These are phyloP conservation scores for Leptodactylus fallax DNA, from an alignment of 2,797 vertebrate genomes.

Conservation along the genomic window DNA sequence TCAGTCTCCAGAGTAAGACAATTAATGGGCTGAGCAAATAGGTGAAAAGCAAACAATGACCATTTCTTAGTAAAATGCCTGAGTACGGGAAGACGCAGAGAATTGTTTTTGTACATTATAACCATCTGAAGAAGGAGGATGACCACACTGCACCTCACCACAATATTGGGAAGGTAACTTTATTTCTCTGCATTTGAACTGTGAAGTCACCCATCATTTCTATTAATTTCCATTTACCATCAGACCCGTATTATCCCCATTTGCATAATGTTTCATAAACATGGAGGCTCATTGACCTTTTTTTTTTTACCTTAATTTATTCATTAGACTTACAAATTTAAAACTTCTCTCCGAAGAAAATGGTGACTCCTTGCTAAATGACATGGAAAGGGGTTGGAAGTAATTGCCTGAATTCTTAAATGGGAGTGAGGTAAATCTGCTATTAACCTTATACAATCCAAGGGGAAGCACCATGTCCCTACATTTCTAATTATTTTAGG, in stretches of 20 bases:
- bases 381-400: conserved; percentile 79
- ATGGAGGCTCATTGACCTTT: conserved; percentile 82
- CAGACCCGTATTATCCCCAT: conserved; percentile 77
- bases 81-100: not conserved
- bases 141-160: too few relatives aligned
- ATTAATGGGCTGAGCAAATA: not conserved
- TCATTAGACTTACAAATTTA: conserved; percentile 82
- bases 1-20: not conserved
- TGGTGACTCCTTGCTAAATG: conserved; percentile 82
- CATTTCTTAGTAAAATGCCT: not conserved
- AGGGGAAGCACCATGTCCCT: too few relatives aligned
- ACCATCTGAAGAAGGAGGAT: not conserved
- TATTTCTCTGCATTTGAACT: not conserved
- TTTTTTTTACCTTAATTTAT: conserved; percentile 81
- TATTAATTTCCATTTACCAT: conserved; percentile 81
- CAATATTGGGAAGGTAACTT: not conserved
- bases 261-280: conserved; percentile 86
- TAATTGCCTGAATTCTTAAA: conserved; percentile 72
- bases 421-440: conserved; percentile 36
- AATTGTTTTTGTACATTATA: too few relatives aligned
- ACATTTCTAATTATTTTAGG: conserved; percentile 4
- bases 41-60: not conserved
- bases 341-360: conserved; percentile 73
- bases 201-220: conserved; percentile 76
- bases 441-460: conserved; percentile 4